phyloP scores from a whole-genome alignment of 1,140 invertebrate genomes.

The Diorhabda elongata region DNA sequence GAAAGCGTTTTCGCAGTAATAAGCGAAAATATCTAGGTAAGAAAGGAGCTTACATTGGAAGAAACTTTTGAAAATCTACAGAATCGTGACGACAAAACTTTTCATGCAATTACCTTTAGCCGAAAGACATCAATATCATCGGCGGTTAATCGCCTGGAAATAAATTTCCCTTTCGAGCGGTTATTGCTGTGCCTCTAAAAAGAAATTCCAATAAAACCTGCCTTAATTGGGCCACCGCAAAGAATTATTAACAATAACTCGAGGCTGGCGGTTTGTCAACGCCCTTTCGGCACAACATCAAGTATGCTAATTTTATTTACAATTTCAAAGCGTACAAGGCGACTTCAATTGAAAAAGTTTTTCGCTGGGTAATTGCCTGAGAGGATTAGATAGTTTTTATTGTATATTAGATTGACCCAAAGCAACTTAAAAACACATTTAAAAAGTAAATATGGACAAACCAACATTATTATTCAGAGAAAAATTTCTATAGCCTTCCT shows the following conservation, averaged over 20 bases:
- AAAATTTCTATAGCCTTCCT: too few species aligned
- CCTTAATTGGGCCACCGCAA: slow-evolving; percentile 1
- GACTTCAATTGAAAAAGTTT: slow-evolving; percentile 1
- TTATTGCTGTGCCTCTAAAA: neutral
- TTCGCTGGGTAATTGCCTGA: neutral
- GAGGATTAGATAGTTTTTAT: neutral
- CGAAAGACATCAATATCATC: slow-evolving; percentile 2
- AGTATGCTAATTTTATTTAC: slow-evolving; percentile 3
- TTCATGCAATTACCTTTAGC: slow-evolving; percentile 1
- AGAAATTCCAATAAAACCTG: slow-evolving; percentile 1
- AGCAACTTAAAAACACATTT: neutral
- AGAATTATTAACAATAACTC: slow-evolving; percentile 1
- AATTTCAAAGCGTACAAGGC: neutral
- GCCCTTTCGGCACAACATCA: slow-evolving; percentile 1
- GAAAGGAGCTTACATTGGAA: neutral
- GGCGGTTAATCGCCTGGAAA: slow-evolving; percentile 1
- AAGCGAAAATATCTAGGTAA: neutral
- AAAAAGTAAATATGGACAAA: too few species aligned
- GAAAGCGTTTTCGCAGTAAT: slow-evolving; percentile 2
- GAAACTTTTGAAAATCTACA: neutral
- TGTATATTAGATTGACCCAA: neutral
- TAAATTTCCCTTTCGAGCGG: neutral
- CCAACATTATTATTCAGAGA: too few species aligned
- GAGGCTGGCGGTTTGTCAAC: neutral
- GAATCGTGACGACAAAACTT: neutral